Evolutionary conservation across 2,797 vertebrate genomes (phyloP).

Genomic region (Hirundo rustica): DNA sequence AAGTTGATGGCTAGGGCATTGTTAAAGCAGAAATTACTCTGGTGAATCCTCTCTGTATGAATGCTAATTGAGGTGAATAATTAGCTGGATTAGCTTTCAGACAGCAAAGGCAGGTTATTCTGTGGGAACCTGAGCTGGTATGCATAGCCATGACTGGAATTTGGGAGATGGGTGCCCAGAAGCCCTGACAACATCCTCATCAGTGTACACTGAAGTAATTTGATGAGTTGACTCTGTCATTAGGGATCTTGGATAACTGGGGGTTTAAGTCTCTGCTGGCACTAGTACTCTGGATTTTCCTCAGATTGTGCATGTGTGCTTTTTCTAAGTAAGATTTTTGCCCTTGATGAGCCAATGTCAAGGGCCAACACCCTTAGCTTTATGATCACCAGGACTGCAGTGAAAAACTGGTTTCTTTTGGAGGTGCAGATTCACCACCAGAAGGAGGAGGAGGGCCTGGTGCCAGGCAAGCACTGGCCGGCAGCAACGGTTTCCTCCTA

Average conservation of each 20-base stretch:
- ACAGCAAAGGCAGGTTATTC: not conserved
- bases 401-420: conserved; percentile 16
- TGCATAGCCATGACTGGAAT: not conserved
- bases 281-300: not conserved
- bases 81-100: not conserved
- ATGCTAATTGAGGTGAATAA: not conserved
- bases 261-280: not conserved
- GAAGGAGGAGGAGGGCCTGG: not conserved
- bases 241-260: not conserved
- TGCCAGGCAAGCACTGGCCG: not conserved
- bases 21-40: not conserved
- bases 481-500: not conserved
- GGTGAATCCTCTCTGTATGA: not conserved
- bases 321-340: not conserved
- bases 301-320: not conserved
- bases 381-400: not conserved
- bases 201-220: not conserved
- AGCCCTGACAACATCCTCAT: not conserved
- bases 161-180: not conserved
- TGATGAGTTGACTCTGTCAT: not conserved
- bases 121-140: not conserved
- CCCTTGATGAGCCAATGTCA: not conserved
- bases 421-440: not conserved
- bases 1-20: not conserved
- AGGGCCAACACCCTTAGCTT: not conserved